Base-by-base conservation (phyloP, 1,140 invertebrate species). In the Microvelia longipes region DNA sequence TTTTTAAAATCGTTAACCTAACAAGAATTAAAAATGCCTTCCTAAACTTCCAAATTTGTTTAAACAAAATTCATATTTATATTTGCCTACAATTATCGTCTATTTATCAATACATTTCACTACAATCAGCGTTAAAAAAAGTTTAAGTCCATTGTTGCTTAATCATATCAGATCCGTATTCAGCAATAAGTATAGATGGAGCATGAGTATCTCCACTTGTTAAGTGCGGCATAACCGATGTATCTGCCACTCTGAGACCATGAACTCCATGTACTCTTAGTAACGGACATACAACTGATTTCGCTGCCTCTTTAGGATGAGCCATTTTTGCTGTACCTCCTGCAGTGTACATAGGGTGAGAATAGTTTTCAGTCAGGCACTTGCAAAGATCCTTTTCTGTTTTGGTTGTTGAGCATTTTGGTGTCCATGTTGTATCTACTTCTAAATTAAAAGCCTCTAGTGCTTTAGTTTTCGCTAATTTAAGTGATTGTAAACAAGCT, bases 191-290 rank as follows among this genome's bases (percentile, higher is more conserved):
- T 27, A 80, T 76, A 2, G 73, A 71, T 0, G 78, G 74, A 5
- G 78, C 80, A 25, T 78, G 77, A 0, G 79, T 78, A 66, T 80
- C 78, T 1, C 76, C 80, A 0, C 76, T 76, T 0, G 76, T 74
- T 19, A 80, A 75, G 14, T 72, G 74, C 1, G 81, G 81, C 77
- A 83, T 82, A 24, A 82, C 75, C 5, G 79, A 81, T n/a, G 78
- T 79, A 70, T 82, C 81, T 0, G 78, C 75, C 1, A 82, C 81
- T 25, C 81, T 71, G 0, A 82, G 69, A 13, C 62, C 62, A 19
- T 61, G 28, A 2, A 64, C 62, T 15, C 62, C 62, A 26, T 64
- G 62, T 5, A 64, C 62, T 64, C 62, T 15, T 26, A 64, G 24
- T 64, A 24, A 26, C 24, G 62, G 62, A 25, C 62, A 64, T 5